phyloP scores from a whole-genome alignment of 2,888 invertebrate species.

The Nezara viridula region DNA sequence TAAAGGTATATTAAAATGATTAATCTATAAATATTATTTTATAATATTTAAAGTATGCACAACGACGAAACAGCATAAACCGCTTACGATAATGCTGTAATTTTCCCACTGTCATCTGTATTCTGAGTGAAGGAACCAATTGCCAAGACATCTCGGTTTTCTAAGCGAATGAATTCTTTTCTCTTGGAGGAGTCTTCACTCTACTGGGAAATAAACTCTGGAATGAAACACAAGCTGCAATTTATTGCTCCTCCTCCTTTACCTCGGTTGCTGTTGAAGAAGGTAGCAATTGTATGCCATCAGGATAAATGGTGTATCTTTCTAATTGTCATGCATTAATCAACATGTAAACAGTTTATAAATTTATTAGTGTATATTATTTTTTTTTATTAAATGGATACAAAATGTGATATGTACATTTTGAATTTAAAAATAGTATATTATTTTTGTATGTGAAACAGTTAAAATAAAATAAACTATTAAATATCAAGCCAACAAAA shows the following conservation, averaged over 20 bases:
- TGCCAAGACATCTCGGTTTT: constrained; percentile 23
- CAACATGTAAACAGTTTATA: no score
- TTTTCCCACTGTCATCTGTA: neutral
- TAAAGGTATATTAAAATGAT: no score
- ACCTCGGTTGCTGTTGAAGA: neutral
- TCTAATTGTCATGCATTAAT: neutral
- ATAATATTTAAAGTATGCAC: neutral
- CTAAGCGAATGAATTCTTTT: constrained; percentile 9
- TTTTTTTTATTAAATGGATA: no score
- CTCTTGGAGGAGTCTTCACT: neutral
- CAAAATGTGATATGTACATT: no score
- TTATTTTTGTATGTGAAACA: no score
- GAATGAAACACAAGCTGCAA: constrained; percentile 5
- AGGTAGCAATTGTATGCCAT: neutral
- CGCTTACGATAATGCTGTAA: neutral
- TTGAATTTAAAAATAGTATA: no score
- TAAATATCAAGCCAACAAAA: no score
- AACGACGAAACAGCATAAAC: neutral
- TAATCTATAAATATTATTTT: no score
- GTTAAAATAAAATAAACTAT: no score
- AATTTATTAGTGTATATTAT: no score
- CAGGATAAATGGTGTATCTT: neutral
- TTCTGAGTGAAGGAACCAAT: neutral
- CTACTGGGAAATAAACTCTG: constrained; percentile 32
- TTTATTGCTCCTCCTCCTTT: neutral